Percentiles rank a stretch among this genome's conserved stretches.
phyloP scores from a whole-genome alignment of 2,797 vertebrate species.

The Tiaroga cobitis region DNA sequence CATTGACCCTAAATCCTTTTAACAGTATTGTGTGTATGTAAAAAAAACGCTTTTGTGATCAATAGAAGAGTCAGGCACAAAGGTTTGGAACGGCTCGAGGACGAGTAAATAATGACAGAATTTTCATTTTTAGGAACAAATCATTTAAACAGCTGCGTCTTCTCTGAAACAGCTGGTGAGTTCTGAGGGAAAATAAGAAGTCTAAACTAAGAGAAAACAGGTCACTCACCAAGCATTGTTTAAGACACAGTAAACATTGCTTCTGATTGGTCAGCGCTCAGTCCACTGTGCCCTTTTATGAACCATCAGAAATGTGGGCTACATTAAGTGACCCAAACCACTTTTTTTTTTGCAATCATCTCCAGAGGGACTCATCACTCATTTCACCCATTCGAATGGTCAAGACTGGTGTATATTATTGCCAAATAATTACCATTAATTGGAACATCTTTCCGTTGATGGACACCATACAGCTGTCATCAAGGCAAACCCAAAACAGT shows the following conservation, averaged over 20 bases:
- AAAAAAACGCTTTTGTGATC: background rate
- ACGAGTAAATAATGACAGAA: background rate
- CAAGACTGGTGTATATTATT: background rate
- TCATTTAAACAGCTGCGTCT: slow-evolving; percentile 29
- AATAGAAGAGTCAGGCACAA: background rate
- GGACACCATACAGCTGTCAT: slow-evolving; percentile 30
- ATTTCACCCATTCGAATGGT: background rate
- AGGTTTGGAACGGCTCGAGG: background rate
- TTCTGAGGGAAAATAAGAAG: slow-evolving; percentile 24
- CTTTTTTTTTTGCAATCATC: background rate
- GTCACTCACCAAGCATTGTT: slow-evolving; percentile 23
- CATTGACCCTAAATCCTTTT: background rate
- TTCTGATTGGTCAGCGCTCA: slow-evolving; percentile 34
- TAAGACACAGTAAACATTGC: slow-evolving; percentile 30
- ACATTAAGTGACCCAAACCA: background rate
- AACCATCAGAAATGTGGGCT: slow-evolving; percentile 27
- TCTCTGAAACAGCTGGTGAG: slow-evolving; percentile 39
- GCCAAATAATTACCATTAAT: slow-evolving; percentile 34
- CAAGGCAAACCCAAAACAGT: slow-evolving; percentile 1
- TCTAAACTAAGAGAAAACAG: slow-evolving; percentile 36
- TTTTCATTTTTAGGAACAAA: background rate
- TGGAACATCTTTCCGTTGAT: slow-evolving; percentile 19
- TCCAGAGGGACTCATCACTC: slow-evolving; percentile 25
- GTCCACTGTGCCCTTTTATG: slow-evolving; percentile 11
- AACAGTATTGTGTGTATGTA: background rate